A percentile compares a stretch with the other conserved stretches of the same genome.
Conservation (phyloP, 2,113 vertebrate species). For the Microcebus lehilahytsara region DNA sequence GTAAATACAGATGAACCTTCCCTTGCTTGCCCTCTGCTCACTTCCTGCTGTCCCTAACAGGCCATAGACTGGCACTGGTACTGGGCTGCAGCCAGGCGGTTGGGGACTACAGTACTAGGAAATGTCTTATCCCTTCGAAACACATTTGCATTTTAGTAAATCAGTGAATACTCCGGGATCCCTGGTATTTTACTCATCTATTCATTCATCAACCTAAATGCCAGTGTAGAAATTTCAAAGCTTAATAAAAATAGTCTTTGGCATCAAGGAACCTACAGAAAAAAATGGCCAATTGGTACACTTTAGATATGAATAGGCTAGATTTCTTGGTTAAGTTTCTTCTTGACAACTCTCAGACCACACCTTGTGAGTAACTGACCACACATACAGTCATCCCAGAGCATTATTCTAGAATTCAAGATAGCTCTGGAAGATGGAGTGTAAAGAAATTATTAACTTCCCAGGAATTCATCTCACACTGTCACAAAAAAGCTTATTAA, state of each 20-base stretch:
- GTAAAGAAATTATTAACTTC: neutral
- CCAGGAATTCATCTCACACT: neutral
- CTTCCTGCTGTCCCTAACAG: no score
- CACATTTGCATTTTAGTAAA: no score
- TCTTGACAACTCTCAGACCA: neutral
- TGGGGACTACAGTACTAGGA: no score
- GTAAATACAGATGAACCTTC: no score
- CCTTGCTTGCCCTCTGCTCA: no score
- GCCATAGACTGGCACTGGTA: no score
- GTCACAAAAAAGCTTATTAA: neutral
- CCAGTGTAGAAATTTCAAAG: neutral
- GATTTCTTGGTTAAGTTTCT: neutral
- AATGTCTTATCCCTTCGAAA: no score
- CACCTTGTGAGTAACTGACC: neutral
- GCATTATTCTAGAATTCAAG: neutral
- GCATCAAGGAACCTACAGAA: neutral
- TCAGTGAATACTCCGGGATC: no score
- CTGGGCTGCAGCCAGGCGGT: no score
- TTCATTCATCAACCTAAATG: neutral
- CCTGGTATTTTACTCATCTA: neutral
- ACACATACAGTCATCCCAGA: neutral
- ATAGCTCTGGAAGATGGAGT: neutral
- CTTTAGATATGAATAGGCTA: neutral
- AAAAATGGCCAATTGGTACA: neutral
- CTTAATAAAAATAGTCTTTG: neutral